Conservation (phyloP, 2,888 invertebrate species). For the Deilephila elpenor region DNA sequence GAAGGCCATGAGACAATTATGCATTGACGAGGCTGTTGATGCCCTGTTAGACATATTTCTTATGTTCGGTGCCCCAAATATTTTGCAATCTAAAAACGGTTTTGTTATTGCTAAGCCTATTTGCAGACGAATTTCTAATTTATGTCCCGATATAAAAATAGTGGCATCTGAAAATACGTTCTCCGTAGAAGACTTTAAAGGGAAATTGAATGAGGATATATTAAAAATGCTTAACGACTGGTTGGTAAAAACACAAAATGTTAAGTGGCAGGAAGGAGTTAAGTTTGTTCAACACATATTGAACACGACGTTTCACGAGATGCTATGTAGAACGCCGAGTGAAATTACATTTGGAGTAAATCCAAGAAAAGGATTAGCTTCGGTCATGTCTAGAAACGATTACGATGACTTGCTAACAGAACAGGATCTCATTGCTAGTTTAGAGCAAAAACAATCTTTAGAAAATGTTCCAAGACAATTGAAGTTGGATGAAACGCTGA, state of each 20-base stretch:
- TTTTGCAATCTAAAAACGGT: slow-evolving; percentile 66
- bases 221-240: slow-evolving; percentile 57
- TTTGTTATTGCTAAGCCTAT: slow-evolving; percentile 55
- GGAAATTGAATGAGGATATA: slow-evolving; percentile 61
- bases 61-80: slow-evolving; percentile 64
- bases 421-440: slow-evolving; percentile 50
- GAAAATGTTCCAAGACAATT: slow-evolving; percentile 47
- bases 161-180: slow-evolving; percentile 50
- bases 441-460: slow-evolving; percentile 46
- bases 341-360: slow-evolving; percentile 57
- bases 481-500: slow-evolving; percentile 55
- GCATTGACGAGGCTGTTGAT: slow-evolving; percentile 56
- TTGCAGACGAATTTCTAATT: slow-evolving; percentile 52
- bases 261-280: slow-evolving; percentile 62
- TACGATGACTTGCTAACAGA: slow-evolving; percentile 56
- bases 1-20: slow-evolving; percentile 56
- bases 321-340: slow-evolving; percentile 57
- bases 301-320: slow-evolving; percentile 56
- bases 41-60: slow-evolving; percentile 61
- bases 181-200: slow-evolving; percentile 44
- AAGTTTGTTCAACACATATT: slow-evolving; percentile 61
- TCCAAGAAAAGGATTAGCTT: slow-evolving; percentile 51
- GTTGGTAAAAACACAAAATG: slow-evolving; percentile 52
- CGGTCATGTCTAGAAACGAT: slow-evolving; percentile 45
- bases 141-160: slow-evolving; percentile 56